phyloP scores from a whole-genome alignment of 2,888 invertebrate genomes.

The Caenorhabditis sp. region DNA sequence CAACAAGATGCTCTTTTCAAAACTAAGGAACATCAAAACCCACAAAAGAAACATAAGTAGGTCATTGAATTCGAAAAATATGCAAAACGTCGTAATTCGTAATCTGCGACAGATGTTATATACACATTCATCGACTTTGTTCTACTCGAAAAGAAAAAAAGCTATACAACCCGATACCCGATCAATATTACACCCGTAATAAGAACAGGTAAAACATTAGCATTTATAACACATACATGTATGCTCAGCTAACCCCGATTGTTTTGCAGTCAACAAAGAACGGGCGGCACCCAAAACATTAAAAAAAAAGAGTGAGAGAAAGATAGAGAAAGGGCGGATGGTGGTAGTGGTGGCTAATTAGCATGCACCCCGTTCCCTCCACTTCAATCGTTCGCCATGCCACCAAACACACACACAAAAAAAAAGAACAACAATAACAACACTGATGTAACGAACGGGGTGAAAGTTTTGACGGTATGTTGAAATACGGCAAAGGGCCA shows the following conservation, averaged over 20 bases:
- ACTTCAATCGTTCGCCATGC: no score
- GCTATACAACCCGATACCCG: no score
- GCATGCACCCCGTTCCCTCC: not conserved
- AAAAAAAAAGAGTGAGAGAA: not conserved
- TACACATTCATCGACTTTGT: no score
- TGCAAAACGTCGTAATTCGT: conserved; percentile 6
- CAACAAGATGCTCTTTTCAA: no score
- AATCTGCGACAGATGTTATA: not conserved
- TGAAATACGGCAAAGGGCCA: no score
- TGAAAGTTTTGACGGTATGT: no score
- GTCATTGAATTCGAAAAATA: conserved; percentile 25
- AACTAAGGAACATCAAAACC: not conserved
- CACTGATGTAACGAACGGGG: not conserved
- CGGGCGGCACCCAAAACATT: not conserved
- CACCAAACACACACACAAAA: no score
- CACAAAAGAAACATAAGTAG: conserved; percentile 4
- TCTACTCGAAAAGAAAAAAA: no score
- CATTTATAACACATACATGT: not conserved
- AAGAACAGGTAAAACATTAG: not conserved
- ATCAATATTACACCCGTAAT: not conserved
- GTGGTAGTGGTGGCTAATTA: not conserved
- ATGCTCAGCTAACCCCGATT: not conserved
- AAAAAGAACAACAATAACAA: not conserved
- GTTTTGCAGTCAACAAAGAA: not conserved
- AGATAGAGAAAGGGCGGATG: not conserved